Evolutionary conservation across 2,888 invertebrate species (phyloP).

Genomic region (Luperina testacea): DNA sequence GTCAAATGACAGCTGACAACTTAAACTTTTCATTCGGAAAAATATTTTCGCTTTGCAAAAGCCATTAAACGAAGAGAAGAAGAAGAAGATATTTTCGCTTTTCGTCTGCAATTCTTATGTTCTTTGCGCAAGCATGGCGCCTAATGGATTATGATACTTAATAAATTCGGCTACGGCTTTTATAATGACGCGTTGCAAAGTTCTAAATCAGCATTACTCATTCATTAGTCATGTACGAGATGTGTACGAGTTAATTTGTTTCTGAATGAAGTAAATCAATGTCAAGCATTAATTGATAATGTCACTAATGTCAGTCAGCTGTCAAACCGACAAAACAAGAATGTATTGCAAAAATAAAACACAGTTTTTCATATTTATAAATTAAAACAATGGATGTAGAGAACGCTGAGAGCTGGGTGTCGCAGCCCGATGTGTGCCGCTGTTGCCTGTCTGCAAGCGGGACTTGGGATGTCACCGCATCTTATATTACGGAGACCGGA

Average conservation of each 20-base stretch:
- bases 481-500: constrained; percentile 71
- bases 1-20: not conserved
- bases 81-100: too few relatives aligned
- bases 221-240: not conserved
- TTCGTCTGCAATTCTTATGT: not conserved
- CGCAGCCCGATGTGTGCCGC: constrained; percentile 75
- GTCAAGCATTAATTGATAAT: not conserved
- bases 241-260: not conserved
- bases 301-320: not conserved
- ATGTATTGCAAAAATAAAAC: not conserved
- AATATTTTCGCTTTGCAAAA: not conserved
- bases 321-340: constrained; percentile 1
- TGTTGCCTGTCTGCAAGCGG: constrained; percentile 77
- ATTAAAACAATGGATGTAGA: constrained; percentile 55
- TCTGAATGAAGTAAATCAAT: not conserved
- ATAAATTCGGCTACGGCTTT: too few relatives aligned
- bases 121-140: not conserved
- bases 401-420: constrained; percentile 49
- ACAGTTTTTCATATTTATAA: constrained; percentile 9
- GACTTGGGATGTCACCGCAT: constrained; percentile 72
- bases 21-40: constrained; percentile 8
- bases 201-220: not conserved
- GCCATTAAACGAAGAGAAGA: too few relatives aligned
- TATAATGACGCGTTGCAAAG: not conserved
- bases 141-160: too few relatives aligned